Conservation (phyloP, 2,797 vertebrate genomes). For the Acrossocheilus wenchowensis region DNA sequence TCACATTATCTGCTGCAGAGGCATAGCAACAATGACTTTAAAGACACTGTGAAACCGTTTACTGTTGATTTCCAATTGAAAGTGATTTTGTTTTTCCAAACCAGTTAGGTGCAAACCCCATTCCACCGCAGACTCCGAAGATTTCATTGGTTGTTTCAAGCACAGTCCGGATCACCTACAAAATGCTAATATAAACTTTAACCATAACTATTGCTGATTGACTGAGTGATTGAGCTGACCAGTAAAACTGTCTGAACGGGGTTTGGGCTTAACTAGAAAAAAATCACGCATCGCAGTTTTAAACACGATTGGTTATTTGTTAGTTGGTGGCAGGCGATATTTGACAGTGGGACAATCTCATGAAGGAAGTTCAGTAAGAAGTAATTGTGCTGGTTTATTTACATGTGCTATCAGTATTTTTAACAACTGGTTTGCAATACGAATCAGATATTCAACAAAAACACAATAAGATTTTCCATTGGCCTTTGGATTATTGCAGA, state of each 20-base stretch:
- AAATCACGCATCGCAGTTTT: neutral
- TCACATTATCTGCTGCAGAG: conserved; percentile 56
- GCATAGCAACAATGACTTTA: conserved; percentile 38
- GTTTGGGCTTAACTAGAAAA: neutral
- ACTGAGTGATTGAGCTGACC: neutral
- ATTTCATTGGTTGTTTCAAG: neutral
- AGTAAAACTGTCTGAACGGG: neutral
- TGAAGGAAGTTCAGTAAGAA: neutral
- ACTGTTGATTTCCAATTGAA: neutral
- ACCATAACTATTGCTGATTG: too few relatives aligned
- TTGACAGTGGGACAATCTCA: neutral
- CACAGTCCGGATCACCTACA: neutral
- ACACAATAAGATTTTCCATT: neutral
- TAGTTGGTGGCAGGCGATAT: neutral
- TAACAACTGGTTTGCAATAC: neutral
- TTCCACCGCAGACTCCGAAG: neutral
- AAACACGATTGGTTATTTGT: too few relatives aligned
- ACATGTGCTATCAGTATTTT: neutral
- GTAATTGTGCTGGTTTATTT: neutral
- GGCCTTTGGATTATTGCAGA: neutral
- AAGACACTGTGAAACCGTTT: neutral
- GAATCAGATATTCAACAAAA: neutral
- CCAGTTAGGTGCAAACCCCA: neutral
- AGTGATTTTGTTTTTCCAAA: neutral
- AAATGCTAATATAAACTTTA: neutral